Conservation (phyloP, 2,888 invertebrate genomes). For the Pollenia labialis region DNA sequence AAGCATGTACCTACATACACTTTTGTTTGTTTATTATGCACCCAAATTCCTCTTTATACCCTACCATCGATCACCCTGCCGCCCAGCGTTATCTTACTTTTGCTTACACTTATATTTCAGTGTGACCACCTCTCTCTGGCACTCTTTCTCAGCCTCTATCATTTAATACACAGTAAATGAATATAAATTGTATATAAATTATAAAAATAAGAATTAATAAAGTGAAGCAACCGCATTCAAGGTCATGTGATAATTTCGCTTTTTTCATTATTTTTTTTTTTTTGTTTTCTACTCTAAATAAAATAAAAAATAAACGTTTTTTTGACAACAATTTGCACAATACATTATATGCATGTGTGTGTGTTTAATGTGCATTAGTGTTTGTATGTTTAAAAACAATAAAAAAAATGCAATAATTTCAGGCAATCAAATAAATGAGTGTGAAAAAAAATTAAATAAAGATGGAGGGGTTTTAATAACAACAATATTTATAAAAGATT, state of each 20-base stretch:
- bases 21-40: too few species aligned
- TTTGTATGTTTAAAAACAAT: conserved; percentile 5
- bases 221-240: conserved; percentile 76
- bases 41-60: too few species aligned
- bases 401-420: conserved; percentile 59
- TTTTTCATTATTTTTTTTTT: conserved; percentile 8
- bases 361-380: conserved; percentile 4
- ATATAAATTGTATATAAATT: conserved; percentile 66
- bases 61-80: too few species aligned
- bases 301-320: conserved; percentile 12
- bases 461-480: conserved; percentile 2
- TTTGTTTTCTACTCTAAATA: conserved; percentile 59
- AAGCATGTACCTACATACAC: too few species aligned
- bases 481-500: neutral
- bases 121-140: neutral
- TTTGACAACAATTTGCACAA: conserved; percentile 26
- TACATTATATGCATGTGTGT: neutral
- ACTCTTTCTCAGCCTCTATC: conserved; percentile 8
- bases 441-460: conserved; percentile 15
- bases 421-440: conserved; percentile 55
- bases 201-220: conserved; percentile 67
- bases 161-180: conserved; percentile 39
- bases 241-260: conserved; percentile 74
- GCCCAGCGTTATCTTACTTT: too few species aligned
- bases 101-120: too few species aligned